Conservation (phyloP, 2,888 invertebrate species). For the Elysia crispata region DNA sequence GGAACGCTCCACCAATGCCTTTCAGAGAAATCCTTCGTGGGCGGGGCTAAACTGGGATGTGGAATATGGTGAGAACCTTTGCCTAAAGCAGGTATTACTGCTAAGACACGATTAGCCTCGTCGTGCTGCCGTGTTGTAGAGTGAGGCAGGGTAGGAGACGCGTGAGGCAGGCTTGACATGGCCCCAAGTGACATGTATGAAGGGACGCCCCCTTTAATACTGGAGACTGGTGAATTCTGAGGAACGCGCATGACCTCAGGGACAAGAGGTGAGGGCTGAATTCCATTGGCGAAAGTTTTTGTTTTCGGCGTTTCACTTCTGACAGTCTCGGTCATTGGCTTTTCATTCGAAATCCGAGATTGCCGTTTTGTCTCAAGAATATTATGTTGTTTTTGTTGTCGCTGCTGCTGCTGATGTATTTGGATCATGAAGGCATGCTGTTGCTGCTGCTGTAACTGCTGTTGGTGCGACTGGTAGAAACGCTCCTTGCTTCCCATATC, state of each 20-base stretch:
- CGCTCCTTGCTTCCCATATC: not conserved
- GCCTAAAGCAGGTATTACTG: no score
- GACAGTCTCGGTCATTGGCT: no score
- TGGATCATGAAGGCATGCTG: not conserved
- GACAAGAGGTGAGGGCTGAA: slow-evolving; percentile 67
- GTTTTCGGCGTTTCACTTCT: no score
- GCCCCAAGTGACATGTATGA: slow-evolving; percentile 3
- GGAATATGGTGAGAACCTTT: slow-evolving; percentile 22
- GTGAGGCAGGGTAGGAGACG: no score
- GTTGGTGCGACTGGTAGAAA: not conserved
- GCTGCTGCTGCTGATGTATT: not conserved
- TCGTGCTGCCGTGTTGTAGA: no score
- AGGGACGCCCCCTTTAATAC: slow-evolving; percentile 34
- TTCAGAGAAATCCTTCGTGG: slow-evolving; percentile 12
- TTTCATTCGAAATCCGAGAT: not conserved
- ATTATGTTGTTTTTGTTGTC: slow-evolving; percentile 36
- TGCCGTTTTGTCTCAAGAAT: slow-evolving; percentile 36
- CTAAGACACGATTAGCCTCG: no score
- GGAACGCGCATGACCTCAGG: slow-evolving; percentile 70
- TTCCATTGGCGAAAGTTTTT: slow-evolving; percentile 38
- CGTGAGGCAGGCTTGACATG: not conserved
- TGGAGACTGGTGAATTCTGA: slow-evolving; percentile 43
- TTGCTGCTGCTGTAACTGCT: not conserved
- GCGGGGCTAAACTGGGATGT: slow-evolving; percentile 37
- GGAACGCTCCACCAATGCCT: slow-evolving; percentile 40